Conservation (phyloP, 1,140 invertebrate genomes). For the Drosophila mayri region DNA sequence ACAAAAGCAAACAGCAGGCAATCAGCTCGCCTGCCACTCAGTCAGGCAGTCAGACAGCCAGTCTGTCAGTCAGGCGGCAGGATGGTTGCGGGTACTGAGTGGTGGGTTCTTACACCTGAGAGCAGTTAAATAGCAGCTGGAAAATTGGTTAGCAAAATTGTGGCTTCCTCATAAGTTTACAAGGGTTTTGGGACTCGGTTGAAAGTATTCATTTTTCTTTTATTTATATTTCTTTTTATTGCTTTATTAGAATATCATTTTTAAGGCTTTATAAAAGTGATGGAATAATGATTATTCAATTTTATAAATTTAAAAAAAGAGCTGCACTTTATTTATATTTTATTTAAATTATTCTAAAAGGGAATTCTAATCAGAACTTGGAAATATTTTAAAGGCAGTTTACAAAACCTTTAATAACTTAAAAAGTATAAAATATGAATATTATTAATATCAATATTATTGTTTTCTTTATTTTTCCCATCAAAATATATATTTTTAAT, state of each 20-base stretch:
- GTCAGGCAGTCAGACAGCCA: constrained; percentile 39
- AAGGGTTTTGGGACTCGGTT: neutral
- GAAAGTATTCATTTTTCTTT: neutral
- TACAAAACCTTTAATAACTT: too few species aligned
- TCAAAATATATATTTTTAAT: neutral
- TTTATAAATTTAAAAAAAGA: too few species aligned
- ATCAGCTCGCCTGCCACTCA: constrained; percentile 41
- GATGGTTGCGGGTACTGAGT: neutral
- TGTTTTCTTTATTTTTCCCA: neutral
- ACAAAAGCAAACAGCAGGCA: constrained; percentile 50
- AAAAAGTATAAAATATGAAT: too few species aligned
- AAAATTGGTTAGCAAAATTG: neutral
- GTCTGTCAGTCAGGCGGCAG: constrained; percentile 30
- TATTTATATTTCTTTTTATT: neutral
- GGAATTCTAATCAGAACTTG: too few species aligned
- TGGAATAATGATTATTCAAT: too few species aligned
- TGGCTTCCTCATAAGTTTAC: neutral
- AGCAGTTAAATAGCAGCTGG: neutral
- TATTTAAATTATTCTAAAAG: too few species aligned
- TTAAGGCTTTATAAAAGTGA: neutral
- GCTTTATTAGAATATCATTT: too few species aligned
- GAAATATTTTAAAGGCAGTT: too few species aligned
- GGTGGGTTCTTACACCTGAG: constrained; percentile 5
- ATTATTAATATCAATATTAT: too few species aligned
- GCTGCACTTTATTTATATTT: too few species aligned